Evolutionary conservation across 2,113 vertebrate species (phyloP), one percentile per base, ranked within the genome.

Genomic region (Paramormyrops kingsleyae): DNA sequence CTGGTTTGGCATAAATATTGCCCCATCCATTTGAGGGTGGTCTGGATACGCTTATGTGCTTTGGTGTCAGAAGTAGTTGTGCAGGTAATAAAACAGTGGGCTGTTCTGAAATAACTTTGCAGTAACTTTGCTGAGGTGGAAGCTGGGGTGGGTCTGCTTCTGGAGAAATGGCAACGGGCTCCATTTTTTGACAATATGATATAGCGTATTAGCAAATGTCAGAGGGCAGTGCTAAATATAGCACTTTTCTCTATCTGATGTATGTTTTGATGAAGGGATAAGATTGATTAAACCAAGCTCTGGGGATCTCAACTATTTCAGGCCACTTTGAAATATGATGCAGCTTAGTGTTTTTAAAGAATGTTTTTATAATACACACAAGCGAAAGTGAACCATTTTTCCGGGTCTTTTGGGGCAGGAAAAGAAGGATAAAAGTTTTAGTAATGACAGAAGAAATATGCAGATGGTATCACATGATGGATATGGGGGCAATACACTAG

Each of bases 291-390:
- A 83, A 19, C 9, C 46, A 0, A 53, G 87, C 8, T 52, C 70
- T 89, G 88, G 88, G 47, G 47, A 49, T 5, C 59, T 62, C 31
- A 70, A 27, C 70, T 5, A 53, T 77, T 83, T 21, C 88, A 83
- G 88, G 44, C 39, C 88, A 77, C 62, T 88, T 19, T 74, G 88
- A 88, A 88, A 88, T 46, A 39, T 80, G 27, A 77, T 50, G 17
- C 88, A 50, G 44, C 46, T 77, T 77, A 39, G 70, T 39, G 35
- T 53, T 87, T 87, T 87, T 35, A 52, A 52, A 2, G 35, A 39
- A 87, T 87, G 46, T 87, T 87, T 56, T 59, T 59, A 44, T 87
- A 56, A 87, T 44, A 13, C 42, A 21, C 21, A 24, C 83, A 47
- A 84, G 39, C 1, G 21, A 84, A 84, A 84, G 83, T 47, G 21